Conservation (phyloP, 2,888 invertebrate species). For the Melanostoma scalare region DNA sequence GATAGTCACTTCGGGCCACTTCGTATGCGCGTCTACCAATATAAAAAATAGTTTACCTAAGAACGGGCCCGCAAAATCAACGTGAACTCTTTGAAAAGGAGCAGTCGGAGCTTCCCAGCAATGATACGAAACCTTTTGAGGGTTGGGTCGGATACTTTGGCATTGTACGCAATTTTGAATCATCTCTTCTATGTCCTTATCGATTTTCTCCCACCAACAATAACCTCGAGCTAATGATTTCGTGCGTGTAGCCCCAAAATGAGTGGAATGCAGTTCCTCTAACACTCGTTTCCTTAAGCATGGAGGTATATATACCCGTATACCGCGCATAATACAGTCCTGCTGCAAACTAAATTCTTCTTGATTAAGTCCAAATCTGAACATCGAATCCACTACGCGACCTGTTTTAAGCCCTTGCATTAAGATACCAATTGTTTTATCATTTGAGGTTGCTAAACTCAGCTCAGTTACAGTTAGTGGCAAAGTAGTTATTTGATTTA, state of each 20-base stretch:
- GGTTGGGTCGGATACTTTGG: conserved; percentile 25
- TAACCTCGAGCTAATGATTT: conserved; percentile 61
- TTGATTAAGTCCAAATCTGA: conserved; percentile 11
- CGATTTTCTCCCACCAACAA: conserved; percentile 73
- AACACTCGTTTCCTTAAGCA: conserved; percentile 17
- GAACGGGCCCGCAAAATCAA: conserved; percentile 64
- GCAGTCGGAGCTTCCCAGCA: conserved; percentile 52
- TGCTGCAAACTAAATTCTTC: conserved; percentile 13
- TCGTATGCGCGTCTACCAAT: conserved; percentile 79
- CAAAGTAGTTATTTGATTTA: not conserved
- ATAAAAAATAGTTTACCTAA: conserved; percentile 75
- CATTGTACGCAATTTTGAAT: conserved; percentile 54
- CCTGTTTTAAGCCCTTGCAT: conserved; percentile 35
- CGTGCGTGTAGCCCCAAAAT: conserved; percentile 51
- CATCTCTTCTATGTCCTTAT: conserved; percentile 71
- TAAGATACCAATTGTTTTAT: not conserved
- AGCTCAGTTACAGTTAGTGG: not conserved
- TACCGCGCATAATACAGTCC: conserved; percentile 15
- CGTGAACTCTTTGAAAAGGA: conserved; percentile 72
- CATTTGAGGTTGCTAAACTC: conserved; percentile 22
- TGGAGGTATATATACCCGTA: conserved; percentile 1
- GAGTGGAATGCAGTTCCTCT: conserved; percentile 52
- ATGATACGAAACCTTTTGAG: conserved; percentile 31
- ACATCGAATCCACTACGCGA: not conserved
- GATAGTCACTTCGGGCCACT: conserved; percentile 79